Evolutionary conservation across 2,888 invertebrate genomes (phyloP).

Genomic region (Sphinx pinastri): DNA sequence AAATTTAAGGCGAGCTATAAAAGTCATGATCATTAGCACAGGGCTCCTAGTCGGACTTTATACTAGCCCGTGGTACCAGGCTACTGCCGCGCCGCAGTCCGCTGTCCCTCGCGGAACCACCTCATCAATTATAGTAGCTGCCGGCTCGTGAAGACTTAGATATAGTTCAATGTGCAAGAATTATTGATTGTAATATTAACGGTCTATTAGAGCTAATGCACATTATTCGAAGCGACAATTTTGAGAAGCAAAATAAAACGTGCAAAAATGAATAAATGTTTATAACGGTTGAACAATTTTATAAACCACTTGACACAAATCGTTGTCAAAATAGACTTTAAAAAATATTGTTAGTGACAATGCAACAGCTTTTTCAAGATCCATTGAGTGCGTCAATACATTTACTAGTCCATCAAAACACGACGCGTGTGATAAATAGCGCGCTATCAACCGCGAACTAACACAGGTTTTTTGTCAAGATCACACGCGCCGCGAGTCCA

Average conservation of each 20-base stretch:
- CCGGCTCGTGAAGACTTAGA: background rate
- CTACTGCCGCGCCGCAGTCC: background rate
- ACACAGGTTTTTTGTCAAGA: conserved; percentile 20
- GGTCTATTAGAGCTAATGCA: background rate
- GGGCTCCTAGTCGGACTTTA: conserved; percentile 22
- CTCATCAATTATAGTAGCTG: background rate
- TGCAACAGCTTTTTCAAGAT: background rate
- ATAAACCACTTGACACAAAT: background rate
- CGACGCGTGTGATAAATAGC: conserved; percentile 15
- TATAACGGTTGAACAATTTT: background rate
- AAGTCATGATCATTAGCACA: conserved; percentile 32
- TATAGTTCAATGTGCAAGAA: background rate
- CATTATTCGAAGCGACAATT: too few relatives aligned
- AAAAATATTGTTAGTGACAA: background rate
- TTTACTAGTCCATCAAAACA: conserved; percentile 17
- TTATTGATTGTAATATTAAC: background rate
- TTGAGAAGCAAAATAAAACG: background rate
- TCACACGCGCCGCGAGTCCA: conserved; percentile 19
- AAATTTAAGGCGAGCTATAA: conserved; percentile 29
- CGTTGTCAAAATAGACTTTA: background rate
- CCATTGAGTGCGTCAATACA: conserved; percentile 17
- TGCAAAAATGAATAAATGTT: too few relatives aligned
- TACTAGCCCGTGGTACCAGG: background rate
- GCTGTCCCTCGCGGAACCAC: too few relatives aligned
- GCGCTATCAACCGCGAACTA: background rate